Percentiles rank a stretch among this genome's conserved stretches.
phyloP scores from a whole-genome alignment of 2,888 invertebrate genomes.

The Eugnorisma glareosa region DNA sequence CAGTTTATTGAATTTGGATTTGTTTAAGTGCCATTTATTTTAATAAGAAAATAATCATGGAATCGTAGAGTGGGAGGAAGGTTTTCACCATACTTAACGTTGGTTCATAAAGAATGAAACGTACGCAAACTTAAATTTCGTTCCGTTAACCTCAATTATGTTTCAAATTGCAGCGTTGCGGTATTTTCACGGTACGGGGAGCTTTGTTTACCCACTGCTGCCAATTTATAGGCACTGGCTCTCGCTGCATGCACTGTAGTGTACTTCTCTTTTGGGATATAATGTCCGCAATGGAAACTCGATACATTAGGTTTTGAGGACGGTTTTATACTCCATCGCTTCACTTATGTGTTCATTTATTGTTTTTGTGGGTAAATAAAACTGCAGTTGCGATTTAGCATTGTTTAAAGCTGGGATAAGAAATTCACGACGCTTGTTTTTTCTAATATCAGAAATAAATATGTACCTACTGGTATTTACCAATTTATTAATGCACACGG shows the following conservation, averaged over 20 bases:
- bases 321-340: conserved; percentile 32
- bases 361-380: background rate
- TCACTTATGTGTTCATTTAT: conserved; percentile 19
- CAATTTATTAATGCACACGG: background rate
- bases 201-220: conserved; percentile 69
- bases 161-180: conserved; percentile 69
- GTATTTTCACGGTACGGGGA: conserved; percentile 72
- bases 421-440: background rate
- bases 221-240: conserved; percentile 69
- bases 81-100: conserved; percentile 31
- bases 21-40: conserved; percentile 15
- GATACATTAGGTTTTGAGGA: conserved; percentile 53
- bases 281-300: conserved; percentile 54
- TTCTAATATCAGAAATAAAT: background rate
- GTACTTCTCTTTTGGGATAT: conserved; percentile 53
- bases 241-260: conserved; percentile 58
- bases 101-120: conserved; percentile 46
- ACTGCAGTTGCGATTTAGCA: background rate
- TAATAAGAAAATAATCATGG: conserved; percentile 20
- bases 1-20: conserved; percentile 32
- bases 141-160: conserved; percentile 72
- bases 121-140: conserved; percentile 67
- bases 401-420: background rate
- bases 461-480: background rate
- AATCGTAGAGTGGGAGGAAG: conserved; percentile 17